Evolutionary conservation across 2,888 invertebrate genomes (phyloP).

Genomic region (Ecliptopera silaceata): DNA sequence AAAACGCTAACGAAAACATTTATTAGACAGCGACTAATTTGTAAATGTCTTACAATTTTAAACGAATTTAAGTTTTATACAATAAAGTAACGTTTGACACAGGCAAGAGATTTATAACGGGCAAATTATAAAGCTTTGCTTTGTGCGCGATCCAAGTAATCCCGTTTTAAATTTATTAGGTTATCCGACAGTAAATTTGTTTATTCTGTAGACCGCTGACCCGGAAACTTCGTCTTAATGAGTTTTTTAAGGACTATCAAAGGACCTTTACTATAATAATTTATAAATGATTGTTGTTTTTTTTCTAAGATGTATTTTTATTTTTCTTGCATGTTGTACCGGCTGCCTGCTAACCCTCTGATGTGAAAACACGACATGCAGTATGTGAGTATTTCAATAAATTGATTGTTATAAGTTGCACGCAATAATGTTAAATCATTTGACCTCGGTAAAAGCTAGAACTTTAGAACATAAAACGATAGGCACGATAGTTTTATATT

Average conservation of each 20-base stretch:
- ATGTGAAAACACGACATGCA: conserved; percentile 50
- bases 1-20: not conserved
- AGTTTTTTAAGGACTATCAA: conserved; percentile 60
- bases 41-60: conserved; percentile 26
- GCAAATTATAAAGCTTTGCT: conserved; percentile 78
- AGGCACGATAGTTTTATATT: not conserved
- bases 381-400: conserved; percentile 69
- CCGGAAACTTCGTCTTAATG: conserved; percentile 72
- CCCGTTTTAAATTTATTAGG: conserved; percentile 81
- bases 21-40: conserved; percentile 7
- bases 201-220: conserved; percentile 72
- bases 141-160: conserved; percentile 75
- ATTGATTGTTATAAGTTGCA: conserved; percentile 38
- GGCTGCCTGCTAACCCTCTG: conserved; percentile 39
- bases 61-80: conserved; percentile 42
- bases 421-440: conserved; percentile 3
- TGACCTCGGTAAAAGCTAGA: not conserved
- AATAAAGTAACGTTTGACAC: conserved; percentile 60
- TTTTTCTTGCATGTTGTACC: conserved; percentile 52
- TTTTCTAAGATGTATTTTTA: conserved; percentile 37
- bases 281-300: conserved; percentile 40
- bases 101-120: conserved; percentile 71
- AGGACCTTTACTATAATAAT: conserved; percentile 50
- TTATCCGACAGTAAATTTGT: conserved; percentile 77
- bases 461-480: not conserved